These are phyloP conservation scores for Helarctos malayanus DNA, from an alignment of 2,797 vertebrate species.

Conservation along the genomic window DNA sequence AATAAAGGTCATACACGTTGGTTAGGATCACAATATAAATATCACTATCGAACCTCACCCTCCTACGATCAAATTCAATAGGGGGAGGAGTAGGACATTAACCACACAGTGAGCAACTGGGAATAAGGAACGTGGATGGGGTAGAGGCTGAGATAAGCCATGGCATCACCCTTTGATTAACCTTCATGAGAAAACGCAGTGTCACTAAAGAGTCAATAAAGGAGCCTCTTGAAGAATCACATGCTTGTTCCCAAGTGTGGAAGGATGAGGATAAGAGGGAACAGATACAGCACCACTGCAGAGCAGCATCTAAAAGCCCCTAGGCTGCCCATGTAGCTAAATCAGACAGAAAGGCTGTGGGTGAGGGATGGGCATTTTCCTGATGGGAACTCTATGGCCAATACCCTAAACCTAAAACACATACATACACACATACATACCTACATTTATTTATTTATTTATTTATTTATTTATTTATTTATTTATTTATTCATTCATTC, in stretches of 20 bases:
- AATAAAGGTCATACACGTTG: background rate
- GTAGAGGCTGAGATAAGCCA: background rate
- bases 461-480: too few species aligned
- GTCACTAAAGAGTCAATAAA: background rate
- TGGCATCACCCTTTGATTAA: background rate
- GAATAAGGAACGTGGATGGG: background rate
- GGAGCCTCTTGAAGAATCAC: background rate
- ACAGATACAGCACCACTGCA: fast-evolving
- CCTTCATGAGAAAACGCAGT: background rate
- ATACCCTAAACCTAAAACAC: background rate
- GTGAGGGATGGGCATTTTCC: background rate
- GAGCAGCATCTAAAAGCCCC: background rate
- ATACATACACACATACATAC: too few species aligned
- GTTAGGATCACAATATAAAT: background rate
- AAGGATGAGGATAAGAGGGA: background rate
- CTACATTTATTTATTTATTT: background rate
- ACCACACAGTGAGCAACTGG: background rate
- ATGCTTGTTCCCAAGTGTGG: background rate
- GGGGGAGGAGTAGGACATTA: background rate
- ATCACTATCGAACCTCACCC: background rate
- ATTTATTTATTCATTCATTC: background rate
- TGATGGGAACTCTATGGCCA: background rate
- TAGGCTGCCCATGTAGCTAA: background rate
- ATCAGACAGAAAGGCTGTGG: background rate
- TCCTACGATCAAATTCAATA: background rate